A percentile compares a stretch with the other conserved stretches of the same genome.
Conservation (phyloP, 35 echinoderm and acorn worm species). For the Patiria miniata region DNA sequence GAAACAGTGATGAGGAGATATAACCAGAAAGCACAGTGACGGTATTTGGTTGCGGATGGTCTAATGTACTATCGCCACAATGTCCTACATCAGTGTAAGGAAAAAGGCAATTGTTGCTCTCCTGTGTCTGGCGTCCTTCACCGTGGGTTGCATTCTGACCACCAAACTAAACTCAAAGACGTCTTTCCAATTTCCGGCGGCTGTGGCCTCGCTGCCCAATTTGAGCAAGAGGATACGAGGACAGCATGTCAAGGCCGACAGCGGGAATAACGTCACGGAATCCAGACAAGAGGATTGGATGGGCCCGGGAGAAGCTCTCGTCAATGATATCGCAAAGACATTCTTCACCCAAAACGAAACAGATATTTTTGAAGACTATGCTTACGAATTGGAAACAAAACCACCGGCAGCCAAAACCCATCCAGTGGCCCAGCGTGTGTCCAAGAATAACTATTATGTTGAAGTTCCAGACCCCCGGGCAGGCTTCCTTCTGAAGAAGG, state of each 20-base stretch:
- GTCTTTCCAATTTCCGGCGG: background rate
- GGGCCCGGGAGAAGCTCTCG: background rate
- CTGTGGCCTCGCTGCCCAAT: background rate
- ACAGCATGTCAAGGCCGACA: background rate
- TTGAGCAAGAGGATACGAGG: background rate
- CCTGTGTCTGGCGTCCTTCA: background rate
- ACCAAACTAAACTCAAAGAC: background rate
- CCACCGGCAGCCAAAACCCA: background rate
- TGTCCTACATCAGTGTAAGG: background rate
- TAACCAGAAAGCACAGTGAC: no score
- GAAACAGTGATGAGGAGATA: no score
- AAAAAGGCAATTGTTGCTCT: background rate
- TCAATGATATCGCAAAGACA: background rate
- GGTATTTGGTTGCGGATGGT: no score
- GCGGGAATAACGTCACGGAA: background rate
- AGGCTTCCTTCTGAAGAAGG: background rate
- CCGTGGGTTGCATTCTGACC: slow-evolving; percentile 5
- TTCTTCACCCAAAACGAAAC: background rate
- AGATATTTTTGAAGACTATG: background rate
- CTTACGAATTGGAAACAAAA: background rate
- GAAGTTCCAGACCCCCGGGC: background rate
- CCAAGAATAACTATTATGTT: slow-evolving; percentile 4
- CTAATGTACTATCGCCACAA: background rate
- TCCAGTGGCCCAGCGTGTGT: background rate
- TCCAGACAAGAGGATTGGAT: background rate